Evolutionary conservation across 2,888 invertebrate genomes (phyloP).

Genomic region (Drosophila monieri): DNA sequence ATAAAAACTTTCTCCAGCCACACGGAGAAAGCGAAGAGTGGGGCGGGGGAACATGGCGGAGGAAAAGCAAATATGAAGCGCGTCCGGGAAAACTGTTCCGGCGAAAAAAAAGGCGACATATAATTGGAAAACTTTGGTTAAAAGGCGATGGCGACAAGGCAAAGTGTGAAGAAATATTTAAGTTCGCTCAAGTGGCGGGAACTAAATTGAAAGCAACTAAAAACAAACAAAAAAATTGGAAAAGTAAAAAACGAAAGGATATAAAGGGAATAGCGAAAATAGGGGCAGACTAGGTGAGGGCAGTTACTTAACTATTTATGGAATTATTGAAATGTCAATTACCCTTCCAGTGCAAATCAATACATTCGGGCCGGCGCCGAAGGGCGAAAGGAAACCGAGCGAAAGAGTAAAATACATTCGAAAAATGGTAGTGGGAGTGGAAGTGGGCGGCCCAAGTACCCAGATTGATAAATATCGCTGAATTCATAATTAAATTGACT

Average conservation of each 20-base stretch:
- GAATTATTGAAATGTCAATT: constrained; percentile 56
- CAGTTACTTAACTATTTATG: constrained; percentile 45
- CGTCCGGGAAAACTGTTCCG: constrained; percentile 41
- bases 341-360: constrained; percentile 43
- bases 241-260: constrained; percentile 6
- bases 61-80: constrained; percentile 44
- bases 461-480: constrained; percentile 36
- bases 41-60: constrained; percentile 9
- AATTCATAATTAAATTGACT: constrained; percentile 47
- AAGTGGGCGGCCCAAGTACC: background rate
- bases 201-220: constrained; percentile 46
- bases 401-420: background rate
- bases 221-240: background rate
- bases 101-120: constrained; percentile 54
- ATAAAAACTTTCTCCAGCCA: constrained; percentile 65
- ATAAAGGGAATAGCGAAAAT: constrained; percentile 16
- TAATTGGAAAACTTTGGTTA: constrained; percentile 74
- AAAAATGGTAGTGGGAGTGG: background rate
- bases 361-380: constrained; percentile 13
- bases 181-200: constrained; percentile 57
- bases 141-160: constrained; percentile 45
- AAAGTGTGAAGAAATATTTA: constrained; percentile 74
- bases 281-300: constrained; percentile 1
- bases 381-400: background rate
- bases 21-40: constrained; percentile 7